Evolutionary conservation across 2,113 vertebrate species (phyloP).

Genomic region (Bucco capensis): DNA sequence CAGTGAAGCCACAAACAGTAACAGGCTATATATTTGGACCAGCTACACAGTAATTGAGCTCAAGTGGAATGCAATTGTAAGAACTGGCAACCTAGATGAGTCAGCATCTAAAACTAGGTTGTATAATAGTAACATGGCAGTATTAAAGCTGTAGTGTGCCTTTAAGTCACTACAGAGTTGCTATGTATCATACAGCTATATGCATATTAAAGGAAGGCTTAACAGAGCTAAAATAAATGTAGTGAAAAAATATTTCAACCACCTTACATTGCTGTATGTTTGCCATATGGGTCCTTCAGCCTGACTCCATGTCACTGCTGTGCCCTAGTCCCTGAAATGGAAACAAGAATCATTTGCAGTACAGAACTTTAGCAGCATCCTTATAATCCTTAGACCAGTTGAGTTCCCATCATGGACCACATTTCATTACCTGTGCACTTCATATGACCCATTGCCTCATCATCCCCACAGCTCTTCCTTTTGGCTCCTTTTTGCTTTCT

Average conservation of each 20-base stretch:
- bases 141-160: background rate
- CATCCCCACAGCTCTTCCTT: background rate
- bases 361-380: background rate
- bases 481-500: background rate
- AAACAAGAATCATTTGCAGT: background rate
- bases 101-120: background rate
- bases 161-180: background rate
- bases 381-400: background rate
- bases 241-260: background rate
- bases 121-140: background rate
- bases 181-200: background rate
- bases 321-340: background rate
- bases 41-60: background rate
- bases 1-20: background rate
- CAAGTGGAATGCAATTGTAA: background rate
- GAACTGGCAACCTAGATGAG: background rate
- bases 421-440: background rate
- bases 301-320: background rate
- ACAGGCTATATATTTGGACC: background rate
- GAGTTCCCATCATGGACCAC: background rate
- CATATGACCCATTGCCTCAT: background rate
- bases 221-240: background rate
- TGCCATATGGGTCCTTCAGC: background rate
- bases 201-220: background rate
- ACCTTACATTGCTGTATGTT: background rate